phyloP scores from a whole-genome alignment of 2,113 vertebrate genomes.

The Esox niger region DNA sequence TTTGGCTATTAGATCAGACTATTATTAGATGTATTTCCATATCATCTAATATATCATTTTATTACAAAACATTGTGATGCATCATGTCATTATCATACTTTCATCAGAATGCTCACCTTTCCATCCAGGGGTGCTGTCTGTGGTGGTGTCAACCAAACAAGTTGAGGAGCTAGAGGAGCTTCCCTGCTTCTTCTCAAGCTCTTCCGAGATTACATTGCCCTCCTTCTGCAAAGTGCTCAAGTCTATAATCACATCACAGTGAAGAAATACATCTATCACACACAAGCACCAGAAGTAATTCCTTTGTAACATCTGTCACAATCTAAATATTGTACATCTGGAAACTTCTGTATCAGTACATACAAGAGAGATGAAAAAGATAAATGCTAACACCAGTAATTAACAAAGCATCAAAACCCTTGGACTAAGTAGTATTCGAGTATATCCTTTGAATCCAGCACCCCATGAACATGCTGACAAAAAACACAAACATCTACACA shows the following conservation, averaged over 20 bases:
- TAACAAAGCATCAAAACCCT: too few species aligned
- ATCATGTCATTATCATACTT: too few species aligned
- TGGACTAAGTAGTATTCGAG: too few species aligned
- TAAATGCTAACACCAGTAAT: too few species aligned
- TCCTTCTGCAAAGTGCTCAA: conserved; percentile 64
- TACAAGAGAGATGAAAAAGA: too few species aligned
- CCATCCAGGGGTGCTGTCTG: conserved; percentile 70
- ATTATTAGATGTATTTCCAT: not conserved
- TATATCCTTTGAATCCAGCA: too few species aligned
- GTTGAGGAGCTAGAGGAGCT: conserved; percentile 82
- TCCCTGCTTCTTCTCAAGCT: conserved; percentile 73
- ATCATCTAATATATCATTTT: not conserved
- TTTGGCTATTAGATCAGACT: not conserved
- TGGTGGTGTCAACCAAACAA: conserved; percentile 90
- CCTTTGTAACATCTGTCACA: too few species aligned
- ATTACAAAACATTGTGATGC: not conserved
- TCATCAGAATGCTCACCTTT: conserved; percentile 66
- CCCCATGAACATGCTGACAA: too few species aligned
- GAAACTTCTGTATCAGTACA: too few species aligned
- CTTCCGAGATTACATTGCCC: conserved; percentile 66
- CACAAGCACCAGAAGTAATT: not conserved
- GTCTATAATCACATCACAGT: conserved; percentile 63
- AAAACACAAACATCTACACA: too few species aligned
- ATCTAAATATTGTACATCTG: too few species aligned
- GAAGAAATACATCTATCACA: not conserved